Base-by-base conservation (phyloP, 2,113 vertebrate species). In the Menidia beryllina region DNA sequence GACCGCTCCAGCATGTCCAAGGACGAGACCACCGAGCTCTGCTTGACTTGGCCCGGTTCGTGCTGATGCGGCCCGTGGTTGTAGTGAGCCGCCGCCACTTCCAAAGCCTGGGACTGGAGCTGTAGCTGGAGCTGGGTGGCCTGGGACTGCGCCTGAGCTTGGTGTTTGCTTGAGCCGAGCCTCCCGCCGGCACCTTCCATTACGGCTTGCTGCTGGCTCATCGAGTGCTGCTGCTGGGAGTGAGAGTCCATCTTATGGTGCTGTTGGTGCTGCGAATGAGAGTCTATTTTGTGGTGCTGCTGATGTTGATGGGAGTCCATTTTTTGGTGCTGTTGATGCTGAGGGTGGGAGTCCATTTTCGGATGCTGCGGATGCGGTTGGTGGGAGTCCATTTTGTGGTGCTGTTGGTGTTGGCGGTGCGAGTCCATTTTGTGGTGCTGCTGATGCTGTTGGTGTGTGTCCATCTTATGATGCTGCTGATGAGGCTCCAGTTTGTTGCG, bases 111-210 rank as follows among this genome's bases (percentile, higher is more conserved):
- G 14, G 93, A 94, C 89, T 95, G 94, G 36, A 95, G 92, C 36
- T 95, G 95, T 34, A 95, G 92, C 84, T 95, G 95, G 11, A 95
- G 90, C 82, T 95, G 95, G 1, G 95, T 96, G 12, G 95, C 92
- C 36, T 94, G 77, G 1, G 94, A 88, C 69, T 95, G 94, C 0
- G 91, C 84, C 70, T 93, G 95, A n/a, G 78, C 57, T 50, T 86
- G 86, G 41, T 92, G 91, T 68, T 92, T 92, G 48, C 75, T 86
- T 0, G 91, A 72, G 34, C 91, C 86, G 14, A 92, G 82, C 43
- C 89, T 70, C 6, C 89, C 92, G 11, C 84, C 88, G 10, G 88
- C 85, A n/a, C 87, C 83, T 15, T 93, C 92, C 90, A 94, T 91
- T n/a, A 91, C 89, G 38, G 87, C 83, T 77, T 94, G 93, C 38